Conservation (phyloP, 2,113 vertebrate genomes). For the Coregonus clupeaformis region DNA sequence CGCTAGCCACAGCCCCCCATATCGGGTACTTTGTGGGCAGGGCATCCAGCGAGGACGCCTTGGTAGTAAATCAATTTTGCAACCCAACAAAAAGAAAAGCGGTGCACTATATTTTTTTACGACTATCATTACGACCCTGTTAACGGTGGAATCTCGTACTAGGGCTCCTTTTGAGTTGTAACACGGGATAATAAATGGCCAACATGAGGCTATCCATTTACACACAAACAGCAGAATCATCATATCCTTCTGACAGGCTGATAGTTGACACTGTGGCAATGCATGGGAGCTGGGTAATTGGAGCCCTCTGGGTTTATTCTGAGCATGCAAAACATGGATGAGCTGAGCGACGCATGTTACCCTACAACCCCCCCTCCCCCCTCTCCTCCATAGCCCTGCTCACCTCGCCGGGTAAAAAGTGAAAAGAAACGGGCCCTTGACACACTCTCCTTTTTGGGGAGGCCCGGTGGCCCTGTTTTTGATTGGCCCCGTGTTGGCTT, state of each 20-base stretch:
- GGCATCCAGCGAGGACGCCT: background rate
- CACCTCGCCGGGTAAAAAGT: constrained; percentile 43
- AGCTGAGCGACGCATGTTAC: constrained; percentile 46
- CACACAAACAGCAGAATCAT: constrained; percentile 74
- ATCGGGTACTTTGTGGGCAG: background rate
- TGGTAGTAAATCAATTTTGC: constrained; percentile 19
- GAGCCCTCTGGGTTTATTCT: constrained; percentile 72
- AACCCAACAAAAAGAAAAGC: constrained; percentile 4
- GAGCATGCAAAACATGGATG: constrained; percentile 64
- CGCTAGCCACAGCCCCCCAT: background rate
- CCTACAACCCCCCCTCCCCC: too few relatives aligned
- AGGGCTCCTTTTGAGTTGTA: constrained; percentile 42
- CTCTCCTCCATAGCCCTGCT: background rate
- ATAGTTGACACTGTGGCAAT: constrained; percentile 74
- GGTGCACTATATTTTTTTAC: constrained; percentile 39
- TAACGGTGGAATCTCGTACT: background rate
- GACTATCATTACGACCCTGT: constrained; percentile 23
- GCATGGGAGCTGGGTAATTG: constrained; percentile 72
- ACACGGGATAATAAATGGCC: constrained; percentile 55
- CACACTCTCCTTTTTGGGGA: too few relatives aligned
- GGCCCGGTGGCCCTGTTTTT: too few relatives aligned
- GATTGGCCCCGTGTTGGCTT: too few relatives aligned
- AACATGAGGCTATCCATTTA: constrained; percentile 68
- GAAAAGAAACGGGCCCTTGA: constrained; percentile 55
- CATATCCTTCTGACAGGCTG: constrained; percentile 61